Evolutionary conservation across 2,888 invertebrate genomes (phyloP).

Genomic region (Pollenia angustigena): DNA sequence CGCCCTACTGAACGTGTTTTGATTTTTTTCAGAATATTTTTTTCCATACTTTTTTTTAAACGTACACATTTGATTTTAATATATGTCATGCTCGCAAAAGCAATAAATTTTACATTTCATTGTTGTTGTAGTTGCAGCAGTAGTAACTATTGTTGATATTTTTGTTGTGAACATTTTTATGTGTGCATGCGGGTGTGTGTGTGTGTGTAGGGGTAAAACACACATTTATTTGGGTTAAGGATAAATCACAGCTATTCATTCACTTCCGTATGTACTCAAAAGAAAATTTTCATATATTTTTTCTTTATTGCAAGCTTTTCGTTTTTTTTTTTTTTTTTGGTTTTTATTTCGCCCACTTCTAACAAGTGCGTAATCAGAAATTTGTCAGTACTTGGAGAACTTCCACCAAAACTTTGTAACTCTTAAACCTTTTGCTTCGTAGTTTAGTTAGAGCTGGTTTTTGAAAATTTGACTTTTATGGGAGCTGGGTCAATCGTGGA

Average conservation of each 20-base stretch:
- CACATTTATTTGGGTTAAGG: constrained; percentile 67
- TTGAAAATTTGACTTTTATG: too few species aligned
- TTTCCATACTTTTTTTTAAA: neutral
- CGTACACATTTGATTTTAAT: constrained; percentile 12
- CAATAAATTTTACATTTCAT: constrained; percentile 66
- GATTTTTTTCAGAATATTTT: constrained; percentile 15
- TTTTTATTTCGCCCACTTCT: neutral
- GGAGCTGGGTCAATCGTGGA: too few species aligned
- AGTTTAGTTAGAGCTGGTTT: too few species aligned
- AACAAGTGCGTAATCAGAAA: neutral
- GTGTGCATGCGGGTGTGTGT: neutral
- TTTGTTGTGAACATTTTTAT: constrained; percentile 12
- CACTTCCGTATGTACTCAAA: constrained; percentile 62
- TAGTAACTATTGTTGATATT: constrained; percentile 3
- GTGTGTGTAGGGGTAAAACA: constrained; percentile 18
- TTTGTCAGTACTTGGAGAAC: neutral
- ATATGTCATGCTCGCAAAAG: constrained; percentile 62
- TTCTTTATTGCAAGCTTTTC: neutral
- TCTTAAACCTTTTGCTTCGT: too few species aligned
- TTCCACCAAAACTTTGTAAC: too few species aligned
- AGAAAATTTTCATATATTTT: constrained; percentile 40
- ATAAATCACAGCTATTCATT: constrained; percentile 68
- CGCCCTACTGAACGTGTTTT: neutral
- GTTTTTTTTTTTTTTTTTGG: neutral
- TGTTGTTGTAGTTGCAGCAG: constrained; percentile 33